Base-by-base conservation (phyloP, 2,888 invertebrate species). In the Cerastis rubricosa region DNA sequence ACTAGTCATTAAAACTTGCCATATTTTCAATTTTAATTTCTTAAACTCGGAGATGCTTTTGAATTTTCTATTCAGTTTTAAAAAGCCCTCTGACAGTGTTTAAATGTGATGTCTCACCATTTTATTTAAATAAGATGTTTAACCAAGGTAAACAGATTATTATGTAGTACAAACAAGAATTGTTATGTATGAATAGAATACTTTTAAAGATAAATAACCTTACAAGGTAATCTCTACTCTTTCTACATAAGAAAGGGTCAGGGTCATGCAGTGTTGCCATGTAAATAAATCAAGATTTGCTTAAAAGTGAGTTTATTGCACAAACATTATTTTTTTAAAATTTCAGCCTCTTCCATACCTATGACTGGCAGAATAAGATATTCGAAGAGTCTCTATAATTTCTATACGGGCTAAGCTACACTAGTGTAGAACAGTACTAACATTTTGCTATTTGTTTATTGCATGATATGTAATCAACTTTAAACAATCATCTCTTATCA, bases 191-290 rank as follows among this genome's bases (percentile, higher is more conserved):
- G 59, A 79, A 67, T 51, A 47, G 69, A 74, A 81, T 81, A 67
- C 76, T 82, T 82, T 49, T 54, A 70, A 47, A 81, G 81, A 81
- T 85, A 81, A n/a, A 84, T 59, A 11, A 51, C 25, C 59, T 81
- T 59, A 64, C 66, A 65, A 80, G 80, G 74, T 80, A 81, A 84
- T 84, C 73, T 61, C 57, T 54, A 35, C 25, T 66, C 40, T 84
- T 67, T 66, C 22, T 49, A 49, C 57, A 9, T 57, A 29, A 19
- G 7, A 29, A 49, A 63, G 25, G 85, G 75, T 81, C 81, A 81
- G 57, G 85, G 81, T 67, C 14, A 19, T 25, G 6, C 17, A 45
- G 59, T 84, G 67, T 72, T 80, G 81, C 73, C 84, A 35, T 45
- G 25, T 8, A 64, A 49, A 78, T 65, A 61, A 78, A 43, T 54